phyloP scores from a whole-genome alignment of 2,113 vertebrate genomes.

The Apodemus sylvaticus region DNA sequence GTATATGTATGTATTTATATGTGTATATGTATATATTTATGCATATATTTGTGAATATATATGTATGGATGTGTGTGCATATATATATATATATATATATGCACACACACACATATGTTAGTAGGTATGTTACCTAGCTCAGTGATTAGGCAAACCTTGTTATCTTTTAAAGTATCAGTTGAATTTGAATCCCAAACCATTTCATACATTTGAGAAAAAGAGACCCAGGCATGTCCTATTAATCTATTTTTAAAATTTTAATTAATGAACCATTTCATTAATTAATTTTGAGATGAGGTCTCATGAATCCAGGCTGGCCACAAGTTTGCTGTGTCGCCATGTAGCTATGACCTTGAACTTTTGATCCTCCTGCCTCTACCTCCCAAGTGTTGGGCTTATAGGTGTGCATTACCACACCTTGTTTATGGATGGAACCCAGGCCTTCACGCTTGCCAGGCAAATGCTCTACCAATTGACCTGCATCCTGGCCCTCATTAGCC shows the following conservation, averaged over 20 bases:
- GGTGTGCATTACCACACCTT: neutral
- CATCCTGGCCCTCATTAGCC: neutral
- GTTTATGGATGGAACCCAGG: neutral
- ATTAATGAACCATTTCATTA: neutral
- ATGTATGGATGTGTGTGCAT: fast-evolving
- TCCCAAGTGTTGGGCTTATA: neutral
- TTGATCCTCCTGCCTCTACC: neutral
- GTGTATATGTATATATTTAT: neutral
- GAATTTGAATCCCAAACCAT: neutral
- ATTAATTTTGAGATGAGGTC: neutral
- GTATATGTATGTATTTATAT: too few relatives aligned
- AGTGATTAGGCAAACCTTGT: neutral
- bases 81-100: too few relatives aligned
- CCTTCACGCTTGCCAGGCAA: neutral
- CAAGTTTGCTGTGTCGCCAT: neutral
- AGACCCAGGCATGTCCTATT: neutral
- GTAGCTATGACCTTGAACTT: neutral
- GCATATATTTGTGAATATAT: neutral
- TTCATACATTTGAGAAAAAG: neutral
- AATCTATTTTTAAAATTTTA: neutral
- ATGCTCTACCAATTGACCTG: neutral
- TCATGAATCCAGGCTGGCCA: neutral
- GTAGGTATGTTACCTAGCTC: neutral
- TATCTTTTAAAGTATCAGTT: neutral
- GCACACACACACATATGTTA: neutral